phyloP scores from a whole-genome alignment of 2,797 vertebrate genomes.

The Cygnus olor region DNA sequence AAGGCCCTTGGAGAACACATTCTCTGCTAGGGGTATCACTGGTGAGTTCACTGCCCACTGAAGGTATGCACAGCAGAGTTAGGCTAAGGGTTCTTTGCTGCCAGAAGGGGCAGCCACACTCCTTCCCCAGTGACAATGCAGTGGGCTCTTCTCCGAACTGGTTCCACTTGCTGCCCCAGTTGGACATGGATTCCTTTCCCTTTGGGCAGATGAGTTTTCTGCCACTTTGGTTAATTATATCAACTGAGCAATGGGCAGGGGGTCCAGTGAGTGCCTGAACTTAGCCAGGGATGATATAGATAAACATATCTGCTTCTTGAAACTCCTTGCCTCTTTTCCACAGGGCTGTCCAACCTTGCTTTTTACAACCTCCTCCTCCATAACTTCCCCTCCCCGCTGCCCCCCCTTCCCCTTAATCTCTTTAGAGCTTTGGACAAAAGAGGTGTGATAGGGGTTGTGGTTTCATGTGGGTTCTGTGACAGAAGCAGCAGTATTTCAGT shows the following conservation, averaged over 20 bases:
- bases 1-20: neutral
- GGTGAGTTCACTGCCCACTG: neutral
- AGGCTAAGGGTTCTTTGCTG: neutral
- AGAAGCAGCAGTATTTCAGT: neutral
- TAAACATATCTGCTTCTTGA: neutral
- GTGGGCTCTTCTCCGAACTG: neutral
- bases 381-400: too few species aligned
- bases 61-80: neutral
- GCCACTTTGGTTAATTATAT: neutral
- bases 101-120: neutral
- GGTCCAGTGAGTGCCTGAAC: neutral
- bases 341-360: neutral
- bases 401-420: neutral
- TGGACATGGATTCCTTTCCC: neutral
- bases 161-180: neutral
- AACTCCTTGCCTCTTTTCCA: neutral
- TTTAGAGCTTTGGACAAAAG: neutral
- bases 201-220: neutral
- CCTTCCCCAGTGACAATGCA: neutral
- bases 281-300: neutral
- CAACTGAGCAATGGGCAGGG: neutral
- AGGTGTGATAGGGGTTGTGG: accelerated
- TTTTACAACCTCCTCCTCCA: neutral
- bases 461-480: neutral
- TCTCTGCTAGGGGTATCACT: neutral